Evolutionary conservation across 1,140 invertebrate genomes (phyloP).

Genomic region (Magallana ariakensis): DNA sequence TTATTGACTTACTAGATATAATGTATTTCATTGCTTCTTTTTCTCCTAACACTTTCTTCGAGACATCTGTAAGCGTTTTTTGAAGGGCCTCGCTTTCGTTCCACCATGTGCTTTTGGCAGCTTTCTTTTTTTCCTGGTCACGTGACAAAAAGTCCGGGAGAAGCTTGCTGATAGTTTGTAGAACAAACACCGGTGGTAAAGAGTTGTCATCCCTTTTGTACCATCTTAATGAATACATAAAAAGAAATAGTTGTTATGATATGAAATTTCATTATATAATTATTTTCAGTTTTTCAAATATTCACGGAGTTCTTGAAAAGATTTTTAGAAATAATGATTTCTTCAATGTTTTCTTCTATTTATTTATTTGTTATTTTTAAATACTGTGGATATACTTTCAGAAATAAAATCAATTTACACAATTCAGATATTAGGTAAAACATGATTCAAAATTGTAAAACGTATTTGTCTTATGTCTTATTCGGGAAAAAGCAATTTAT

Average conservation of each 20-base stretch:
- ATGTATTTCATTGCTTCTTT: slow-evolving; percentile 61
- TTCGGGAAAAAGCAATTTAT: too few species aligned
- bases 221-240: slow-evolving; percentile 83
- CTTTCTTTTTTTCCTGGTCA: slow-evolving; percentile 55
- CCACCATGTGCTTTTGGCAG: slow-evolving; percentile 63
- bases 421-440: too few species aligned
- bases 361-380: too few species aligned
- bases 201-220: slow-evolving; percentile 84
- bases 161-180: slow-evolving; percentile 81
- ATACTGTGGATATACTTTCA: too few species aligned
- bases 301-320: too few species aligned
- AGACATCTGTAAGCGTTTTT: slow-evolving; percentile 53
- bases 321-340: too few species aligned
- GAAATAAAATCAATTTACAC: too few species aligned
- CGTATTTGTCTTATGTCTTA: too few species aligned
- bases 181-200: slow-evolving; percentile 88
- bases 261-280: too few species aligned
- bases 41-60: slow-evolving; percentile 57
- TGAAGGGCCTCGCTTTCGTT: slow-evolving; percentile 62
- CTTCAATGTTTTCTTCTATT: too few species aligned
- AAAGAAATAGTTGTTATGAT: background rate
- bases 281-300: too few species aligned
- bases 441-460: too few species aligned
- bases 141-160: slow-evolving; percentile 63
- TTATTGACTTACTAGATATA: slow-evolving; percentile 54